A percentile compares a stretch with the other conserved stretches of the same genome.
Evolutionary conservation across 2,113 vertebrate species (phyloP).

Genomic region (Erythrocebus patas): DNA sequence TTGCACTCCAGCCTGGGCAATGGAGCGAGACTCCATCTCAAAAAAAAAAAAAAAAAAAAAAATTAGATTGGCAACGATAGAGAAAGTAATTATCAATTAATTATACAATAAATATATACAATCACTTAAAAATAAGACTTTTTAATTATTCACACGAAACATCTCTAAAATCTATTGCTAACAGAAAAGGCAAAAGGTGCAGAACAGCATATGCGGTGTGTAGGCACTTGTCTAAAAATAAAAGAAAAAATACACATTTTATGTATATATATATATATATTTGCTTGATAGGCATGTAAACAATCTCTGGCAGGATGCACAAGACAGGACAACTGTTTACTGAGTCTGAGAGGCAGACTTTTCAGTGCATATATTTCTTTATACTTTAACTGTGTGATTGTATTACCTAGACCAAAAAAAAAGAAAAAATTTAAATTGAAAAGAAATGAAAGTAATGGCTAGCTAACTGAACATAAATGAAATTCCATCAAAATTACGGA

Average conservation of each 20-base stretch:
- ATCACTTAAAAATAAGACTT: background rate
- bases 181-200: background rate
- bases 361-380: background rate
- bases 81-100: background rate
- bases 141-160: background rate
- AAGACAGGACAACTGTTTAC: background rate
- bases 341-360: background rate
- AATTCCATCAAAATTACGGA: background rate
- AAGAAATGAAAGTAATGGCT: background rate
- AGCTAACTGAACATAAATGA: background rate
- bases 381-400: background rate
- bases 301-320: background rate
- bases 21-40: too few species aligned
- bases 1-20: too few species aligned
- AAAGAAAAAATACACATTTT: background rate
- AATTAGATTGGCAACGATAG: too few species aligned
- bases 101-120: background rate
- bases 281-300: background rate
- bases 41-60: too few species aligned
- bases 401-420: background rate
- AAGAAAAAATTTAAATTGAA: background rate
- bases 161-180: background rate
- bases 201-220: background rate
- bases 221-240: background rate
- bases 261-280: background rate